These are phyloP conservation scores for Andrena hattorfiana DNA, from an alignment of 2,888 invertebrate genomes.

Conservation along the genomic window DNA sequence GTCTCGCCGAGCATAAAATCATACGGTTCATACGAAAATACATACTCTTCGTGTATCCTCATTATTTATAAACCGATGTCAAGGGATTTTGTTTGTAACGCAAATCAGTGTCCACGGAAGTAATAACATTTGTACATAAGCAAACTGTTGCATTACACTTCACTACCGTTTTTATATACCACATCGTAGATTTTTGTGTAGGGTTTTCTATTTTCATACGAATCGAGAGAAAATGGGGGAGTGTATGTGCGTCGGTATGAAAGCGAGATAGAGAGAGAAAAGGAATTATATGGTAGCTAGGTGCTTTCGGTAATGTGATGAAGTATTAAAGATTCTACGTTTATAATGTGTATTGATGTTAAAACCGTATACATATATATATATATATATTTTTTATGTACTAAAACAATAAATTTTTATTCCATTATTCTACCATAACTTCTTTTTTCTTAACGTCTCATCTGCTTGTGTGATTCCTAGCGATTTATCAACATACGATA, in stretches of 20 bases:
- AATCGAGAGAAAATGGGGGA: constrained; percentile 11
- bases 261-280: constrained; percentile 12
- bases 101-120: constrained; percentile 25
- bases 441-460: constrained; percentile 9
- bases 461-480: not conserved
- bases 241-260: not conserved
- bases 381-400: constrained; percentile 61
- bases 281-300: constrained; percentile 55
- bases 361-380: constrained; percentile 62
- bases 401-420: constrained; percentile 69
- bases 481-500: not conserved
- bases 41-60: constrained; percentile 14
- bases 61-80: constrained; percentile 38
- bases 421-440: constrained; percentile 49
- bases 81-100: constrained; percentile 23
- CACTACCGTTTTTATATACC: constrained; percentile 68
- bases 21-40: not conserved
- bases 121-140: constrained; percentile 50
- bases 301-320: constrained; percentile 66
- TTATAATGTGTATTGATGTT: constrained; percentile 67
- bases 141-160: constrained; percentile 47
- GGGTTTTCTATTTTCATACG: constrained; percentile 76
- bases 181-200: constrained; percentile 69
- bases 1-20: not conserved
- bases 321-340: constrained; percentile 57